Base-by-base conservation (phyloP, 2,888 invertebrate genomes). In the Orthosia cruda region DNA sequence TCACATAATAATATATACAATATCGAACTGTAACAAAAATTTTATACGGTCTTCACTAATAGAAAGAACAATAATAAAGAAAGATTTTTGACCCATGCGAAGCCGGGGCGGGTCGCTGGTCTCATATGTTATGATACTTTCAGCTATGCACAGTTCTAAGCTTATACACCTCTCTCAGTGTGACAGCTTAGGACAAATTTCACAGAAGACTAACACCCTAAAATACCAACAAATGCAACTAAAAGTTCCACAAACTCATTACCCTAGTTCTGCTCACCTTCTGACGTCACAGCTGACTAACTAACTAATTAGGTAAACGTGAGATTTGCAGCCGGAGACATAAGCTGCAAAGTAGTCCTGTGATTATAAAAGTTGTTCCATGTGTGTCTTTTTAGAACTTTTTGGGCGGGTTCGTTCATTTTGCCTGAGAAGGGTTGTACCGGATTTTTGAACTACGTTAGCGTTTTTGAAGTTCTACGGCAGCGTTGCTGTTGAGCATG, bases 281-380 rank as follows among this genome's bases (percentile, higher is more conserved):
- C 9, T 49, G 26, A 59, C 66, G 54, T 82, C 49, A 61, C 49
- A 61, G 61, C 4, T 61, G 52, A 20, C 58, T 58, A 45, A 20
- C 16, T 18, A 82, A 82, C 77, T 82, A 77, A 82, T 82, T 77
- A 59, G 13, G 58, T 20, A 4, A 49, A 4, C 13, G 52, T 26
- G 77, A 49, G 65, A 77, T 77, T 73, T 54, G 47, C 13, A 47
- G 20, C 52, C 15, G 1, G 18, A 4, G 18, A 40, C 76, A 26
- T 15, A 58, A 63, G 20, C 50, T 64, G 52, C 11, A 49, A 77
- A 82, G 15, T 76, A 54, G 23, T 52, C 1, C 4, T 47, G 66
- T 32, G 13, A 54, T 54, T 47, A 11, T 4, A 66, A 61, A 77
- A 26, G 9, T 66, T 66, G 2, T 47, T 11, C 67, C 47, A 13